phyloP scores from a whole-genome alignment of 2,888 invertebrate genomes.

The Drosophila anceps region DNA sequence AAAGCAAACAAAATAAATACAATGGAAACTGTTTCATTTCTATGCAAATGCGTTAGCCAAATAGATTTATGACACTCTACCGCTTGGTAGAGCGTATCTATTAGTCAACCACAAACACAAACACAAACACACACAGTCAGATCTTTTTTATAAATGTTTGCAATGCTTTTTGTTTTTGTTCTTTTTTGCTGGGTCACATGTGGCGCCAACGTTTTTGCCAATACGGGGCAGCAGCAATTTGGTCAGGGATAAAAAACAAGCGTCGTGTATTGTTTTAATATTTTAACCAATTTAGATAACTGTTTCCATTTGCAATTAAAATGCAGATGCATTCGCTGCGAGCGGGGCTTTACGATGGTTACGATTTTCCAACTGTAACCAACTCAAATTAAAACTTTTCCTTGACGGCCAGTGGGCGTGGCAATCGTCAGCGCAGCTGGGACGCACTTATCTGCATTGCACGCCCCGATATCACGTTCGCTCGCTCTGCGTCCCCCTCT shows the following conservation, averaged over 20 bases:
- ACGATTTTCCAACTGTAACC: constrained; percentile 58
- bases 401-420: constrained; percentile 67
- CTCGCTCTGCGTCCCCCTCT: constrained; percentile 7
- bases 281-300: constrained; percentile 84
- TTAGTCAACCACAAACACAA: neutral
- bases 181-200: constrained; percentile 21
- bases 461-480: constrained; percentile 76
- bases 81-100: constrained; percentile 7
- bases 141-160: constrained; percentile 1
- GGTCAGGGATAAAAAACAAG: constrained; percentile 44
- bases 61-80: constrained; percentile 4
- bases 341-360: constrained; percentile 24
- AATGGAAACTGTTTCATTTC: constrained; percentile 5
- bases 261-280: constrained; percentile 73
- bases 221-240: constrained; percentile 33
- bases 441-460: constrained; percentile 72
- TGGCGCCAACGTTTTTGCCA: constrained; percentile 31
- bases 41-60: constrained; percentile 12
- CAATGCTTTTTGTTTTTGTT: neutral
- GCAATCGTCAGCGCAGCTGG: constrained; percentile 52
- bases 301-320: constrained; percentile 84
- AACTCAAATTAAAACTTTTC: constrained; percentile 81
- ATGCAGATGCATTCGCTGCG: constrained; percentile 66
- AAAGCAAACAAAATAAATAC: neutral
- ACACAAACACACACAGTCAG: neutral